Evolutionary conservation across 1,140 invertebrate genomes (phyloP), one percentile per base, ranked within the genome.

Genomic region (Tetramorium simillimum): DNA sequence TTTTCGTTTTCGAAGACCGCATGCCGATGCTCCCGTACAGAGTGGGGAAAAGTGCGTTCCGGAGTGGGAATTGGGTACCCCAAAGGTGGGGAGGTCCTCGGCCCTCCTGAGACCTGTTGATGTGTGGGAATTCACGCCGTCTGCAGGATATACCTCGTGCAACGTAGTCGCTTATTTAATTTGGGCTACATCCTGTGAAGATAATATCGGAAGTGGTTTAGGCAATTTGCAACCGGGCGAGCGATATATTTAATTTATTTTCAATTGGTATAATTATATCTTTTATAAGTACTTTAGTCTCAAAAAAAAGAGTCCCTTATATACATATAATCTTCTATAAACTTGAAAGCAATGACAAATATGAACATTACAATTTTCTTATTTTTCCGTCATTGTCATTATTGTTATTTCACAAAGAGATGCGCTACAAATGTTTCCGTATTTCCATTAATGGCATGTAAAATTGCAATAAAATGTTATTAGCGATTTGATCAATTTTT

Each of bases 1-100:
- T 95, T 95, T 95, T 93, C 93, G 93, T 93, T 93, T 94, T 94
- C 93, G 92, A 93, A 94, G 94, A 94, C 93, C 92, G 94, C 94
- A 95, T 95, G 94, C 95, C 95, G 92, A 95, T 95, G 94, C 93
- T 94, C 92, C 93, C 92, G 90, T 92, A 90, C 89, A 85, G 92
- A 92, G 92, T 92, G 92, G 93, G 92, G 93, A 92, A 90, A 86
- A 90, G 87, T 82, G 53, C 53, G 80, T 16, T 60, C 85, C 65
- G 89, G 91, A 92, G 92, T 89, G 93, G 92, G 92, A 86, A 85
- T 90, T 85, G 69, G 88, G 88, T 92, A 90, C 86, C 85, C 88
- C 86, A 63, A 84, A 88, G 84, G 91, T 77, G 89, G 92, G 95
- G 91, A 92, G 89, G 86, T 86, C 88, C 91, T 89, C 87, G 77